phyloP scores from a whole-genome alignment of 2,797 vertebrate genomes.

The Sorex maritimensis region DNA sequence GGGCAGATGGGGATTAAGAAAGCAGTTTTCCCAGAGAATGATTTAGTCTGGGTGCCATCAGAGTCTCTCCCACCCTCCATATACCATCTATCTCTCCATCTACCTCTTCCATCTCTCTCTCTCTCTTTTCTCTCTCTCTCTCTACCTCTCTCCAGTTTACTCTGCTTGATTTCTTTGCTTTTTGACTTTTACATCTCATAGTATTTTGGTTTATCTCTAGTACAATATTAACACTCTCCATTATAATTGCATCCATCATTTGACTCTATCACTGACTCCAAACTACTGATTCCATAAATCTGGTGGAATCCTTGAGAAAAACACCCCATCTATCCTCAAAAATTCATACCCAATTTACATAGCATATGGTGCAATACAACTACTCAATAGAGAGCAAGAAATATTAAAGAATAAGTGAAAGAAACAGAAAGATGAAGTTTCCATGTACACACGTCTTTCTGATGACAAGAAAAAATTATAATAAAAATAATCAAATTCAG shows the following conservation, averaged over 20 bases:
- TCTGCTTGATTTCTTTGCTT: background rate
- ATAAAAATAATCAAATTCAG: too few relatives aligned
- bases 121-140: rapidly evolving
- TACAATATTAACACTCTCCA: background rate
- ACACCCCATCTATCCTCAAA: background rate
- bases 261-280: too few relatives aligned
- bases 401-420: background rate
- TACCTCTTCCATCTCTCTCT: too few relatives aligned
- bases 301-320: background rate
- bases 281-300: background rate
- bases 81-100: too few relatives aligned
- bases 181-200: background rate
- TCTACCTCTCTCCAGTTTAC: background rate
- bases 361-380: background rate
- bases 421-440: background rate
- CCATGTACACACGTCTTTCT: background rate
- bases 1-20: background rate
- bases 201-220: background rate
- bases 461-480: constrained; percentile 10
- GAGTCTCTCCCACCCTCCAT: too few relatives aligned
- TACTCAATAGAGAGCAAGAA: background rate
- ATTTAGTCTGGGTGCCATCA: background rate
- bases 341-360: background rate
- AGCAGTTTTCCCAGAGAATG: background rate
- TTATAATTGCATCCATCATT: background rate